Percentiles rank a stretch among this genome's conserved stretches.
phyloP scores from a whole-genome alignment of 1,140 invertebrate genomes.

The Pinna nobilis region DNA sequence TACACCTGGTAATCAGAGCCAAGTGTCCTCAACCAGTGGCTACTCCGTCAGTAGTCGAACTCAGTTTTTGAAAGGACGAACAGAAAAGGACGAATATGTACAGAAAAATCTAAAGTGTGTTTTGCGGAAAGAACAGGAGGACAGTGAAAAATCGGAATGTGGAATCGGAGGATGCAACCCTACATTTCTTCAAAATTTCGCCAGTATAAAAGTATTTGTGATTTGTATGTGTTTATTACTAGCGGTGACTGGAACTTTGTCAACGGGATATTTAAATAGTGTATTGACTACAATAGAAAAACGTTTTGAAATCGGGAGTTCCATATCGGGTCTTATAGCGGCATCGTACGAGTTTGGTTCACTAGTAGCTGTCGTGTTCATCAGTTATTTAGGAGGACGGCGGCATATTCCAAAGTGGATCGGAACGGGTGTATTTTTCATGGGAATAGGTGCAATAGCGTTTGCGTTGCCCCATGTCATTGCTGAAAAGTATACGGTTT shows the following conservation, averaged over 20 bases:
- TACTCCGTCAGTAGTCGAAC: conserved; percentile 58
- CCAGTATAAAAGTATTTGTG: conserved; percentile 87
- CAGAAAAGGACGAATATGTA: conserved; percentile 58
- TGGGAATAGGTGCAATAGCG: conserved; percentile 89
- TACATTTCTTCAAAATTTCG: conserved; percentile 86
- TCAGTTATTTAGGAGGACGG: conserved; percentile 94
- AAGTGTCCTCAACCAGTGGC: conserved; percentile 54
- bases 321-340: conserved; percentile 92
- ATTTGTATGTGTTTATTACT: conserved; percentile 93
- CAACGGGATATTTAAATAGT: conserved; percentile 89
- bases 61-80: conserved; percentile 50
- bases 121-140: neutral
- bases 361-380: conserved; percentile 94
- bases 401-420: conserved; percentile 98
- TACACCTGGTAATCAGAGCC: conserved; percentile 51
- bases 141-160: conserved; percentile 79
- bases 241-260: conserved; percentile 79
- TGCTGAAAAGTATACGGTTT: conserved; percentile 72
- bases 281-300: conserved; percentile 98
- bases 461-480: conserved; percentile 83
- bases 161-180: conserved; percentile 89
- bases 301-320: conserved; percentile 95
- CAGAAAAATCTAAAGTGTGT: conserved; percentile 33
- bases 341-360: conserved; percentile 97
- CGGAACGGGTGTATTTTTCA: conserved; percentile 90